Evolutionary conservation across 2,888 invertebrate species (phyloP).

Genomic region (Drepana falcataria): DNA sequence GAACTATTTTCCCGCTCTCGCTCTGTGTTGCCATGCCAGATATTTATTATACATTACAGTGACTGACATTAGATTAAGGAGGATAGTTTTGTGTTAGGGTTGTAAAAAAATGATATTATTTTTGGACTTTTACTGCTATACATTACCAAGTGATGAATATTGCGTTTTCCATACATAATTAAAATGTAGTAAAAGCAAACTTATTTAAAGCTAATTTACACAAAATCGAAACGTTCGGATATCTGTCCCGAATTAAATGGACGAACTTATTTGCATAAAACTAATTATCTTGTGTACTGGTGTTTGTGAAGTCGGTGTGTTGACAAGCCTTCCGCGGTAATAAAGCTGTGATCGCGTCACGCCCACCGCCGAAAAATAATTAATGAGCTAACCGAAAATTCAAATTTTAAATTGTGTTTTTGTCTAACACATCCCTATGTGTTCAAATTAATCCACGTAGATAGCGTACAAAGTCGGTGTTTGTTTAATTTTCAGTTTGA

Average conservation of each 20-base stretch:
- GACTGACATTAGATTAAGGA: too few relatives aligned
- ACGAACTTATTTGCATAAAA: constrained; percentile 40
- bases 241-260: constrained; percentile 19
- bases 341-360: constrained; percentile 24
- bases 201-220: constrained; percentile 3
- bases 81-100: too few relatives aligned
- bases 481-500: neutral
- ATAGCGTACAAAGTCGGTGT: neutral
- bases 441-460: neutral
- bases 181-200: too few relatives aligned
- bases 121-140: too few relatives aligned
- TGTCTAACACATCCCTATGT: constrained; percentile 10
- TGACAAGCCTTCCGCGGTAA: constrained; percentile 23
- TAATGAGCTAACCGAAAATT: constrained; percentile 27
- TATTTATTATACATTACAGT: too few relatives aligned
- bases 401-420: constrained; percentile 24
- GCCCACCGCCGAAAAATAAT: constrained; percentile 26
- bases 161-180: too few relatives aligned
- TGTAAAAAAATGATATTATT: too few relatives aligned
- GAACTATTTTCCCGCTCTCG: too few relatives aligned
- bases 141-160: too few relatives aligned
- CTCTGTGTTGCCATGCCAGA: too few relatives aligned
- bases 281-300: constrained; percentile 35
- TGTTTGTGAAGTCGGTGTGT: constrained; percentile 29
- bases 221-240: constrained; percentile 4